phyloP scores from a whole-genome alignment of 2,797 vertebrate species.

The Sebastolobus alascanus region DNA sequence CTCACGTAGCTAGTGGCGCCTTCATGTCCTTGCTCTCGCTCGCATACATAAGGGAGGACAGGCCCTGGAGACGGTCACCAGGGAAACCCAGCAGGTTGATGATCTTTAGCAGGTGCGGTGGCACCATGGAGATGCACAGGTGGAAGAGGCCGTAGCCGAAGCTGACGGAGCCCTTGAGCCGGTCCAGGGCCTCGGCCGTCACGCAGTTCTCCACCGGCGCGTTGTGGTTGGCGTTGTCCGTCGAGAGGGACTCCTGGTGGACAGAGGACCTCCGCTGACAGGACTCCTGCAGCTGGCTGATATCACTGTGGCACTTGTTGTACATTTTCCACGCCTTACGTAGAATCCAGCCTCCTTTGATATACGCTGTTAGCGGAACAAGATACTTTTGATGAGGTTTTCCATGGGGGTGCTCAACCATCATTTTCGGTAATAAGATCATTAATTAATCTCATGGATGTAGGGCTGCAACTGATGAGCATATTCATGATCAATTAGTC shows the following conservation, averaged over 20 bases:
- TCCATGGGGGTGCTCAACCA: neutral
- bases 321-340: slow-evolving; percentile 99
- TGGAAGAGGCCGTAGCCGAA: slow-evolving; percentile 99
- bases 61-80: slow-evolving; percentile 96
- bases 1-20: slow-evolving; percentile 99
- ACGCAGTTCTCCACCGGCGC: slow-evolving; percentile 61
- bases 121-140: slow-evolving; percentile 99
- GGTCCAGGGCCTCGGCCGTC: slow-evolving; percentile 91
- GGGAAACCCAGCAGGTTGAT: slow-evolving; percentile 99
- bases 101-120: slow-evolving; percentile 99
- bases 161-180: slow-evolving; percentile 99
- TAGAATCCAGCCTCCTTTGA: slow-evolving; percentile 99
- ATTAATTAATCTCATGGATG: neutral
- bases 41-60: slow-evolving; percentile 96
- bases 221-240: slow-evolving; percentile 96
- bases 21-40: slow-evolving; percentile 99
- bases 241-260: slow-evolving; percentile 85
- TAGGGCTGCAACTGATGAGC: neutral
- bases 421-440: neutral
- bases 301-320: slow-evolving; percentile 97
- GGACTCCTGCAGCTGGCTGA: slow-evolving; percentile 94
- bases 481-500: neutral
- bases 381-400: neutral
- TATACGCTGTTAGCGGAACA: slow-evolving; percentile 88
- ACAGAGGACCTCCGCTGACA: slow-evolving; percentile 87